These are phyloP conservation scores for Pyxicephalus adspersus DNA, from an alignment of 2,113 vertebrate species.

Conservation along the genomic window DNA sequence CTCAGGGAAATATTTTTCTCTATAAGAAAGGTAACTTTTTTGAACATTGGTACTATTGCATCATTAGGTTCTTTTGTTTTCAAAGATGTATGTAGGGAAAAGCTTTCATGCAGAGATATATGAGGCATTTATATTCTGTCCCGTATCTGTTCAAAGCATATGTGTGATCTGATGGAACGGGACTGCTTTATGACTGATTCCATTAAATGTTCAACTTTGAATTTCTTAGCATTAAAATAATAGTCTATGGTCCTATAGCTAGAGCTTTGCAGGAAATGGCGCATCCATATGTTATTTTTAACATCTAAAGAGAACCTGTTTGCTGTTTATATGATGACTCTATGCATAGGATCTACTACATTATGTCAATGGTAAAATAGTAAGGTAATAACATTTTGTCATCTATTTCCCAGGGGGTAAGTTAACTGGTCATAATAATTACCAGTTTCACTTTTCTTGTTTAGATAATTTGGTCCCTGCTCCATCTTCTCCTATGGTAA, in stretches of 20 bases:
- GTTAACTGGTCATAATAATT: no score
- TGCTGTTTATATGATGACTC: no score
- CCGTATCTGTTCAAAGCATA: constrained; percentile 65
- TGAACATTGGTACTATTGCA: constrained; percentile 64
- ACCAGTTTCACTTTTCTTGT: no score
- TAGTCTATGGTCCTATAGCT: constrained; percentile 6
- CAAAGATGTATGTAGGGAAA: constrained; percentile 61
- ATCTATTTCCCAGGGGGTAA: no score
- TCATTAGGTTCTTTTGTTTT: constrained; percentile 64
- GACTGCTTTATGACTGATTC: constrained; percentile 64
- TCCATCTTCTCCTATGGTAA: no score
- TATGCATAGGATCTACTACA: no score
- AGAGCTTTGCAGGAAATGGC: not conserved
- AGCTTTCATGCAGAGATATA: constrained; percentile 66
- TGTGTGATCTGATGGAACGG: constrained; percentile 66
- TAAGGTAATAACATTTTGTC: no score
- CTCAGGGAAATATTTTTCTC: constrained; percentile 76
- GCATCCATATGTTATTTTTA: not conserved
- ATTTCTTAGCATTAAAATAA: constrained; percentile 68
- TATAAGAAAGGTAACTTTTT: constrained; percentile 63
- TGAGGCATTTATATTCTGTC: constrained; percentile 68
- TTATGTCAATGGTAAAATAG: no score
- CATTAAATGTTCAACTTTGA: constrained; percentile 73
- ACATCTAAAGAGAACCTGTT: no score
- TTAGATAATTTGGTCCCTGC: no score